Conservation (phyloP, 2,113 vertebrate species). For the Bambusicola thoracicus region DNA sequence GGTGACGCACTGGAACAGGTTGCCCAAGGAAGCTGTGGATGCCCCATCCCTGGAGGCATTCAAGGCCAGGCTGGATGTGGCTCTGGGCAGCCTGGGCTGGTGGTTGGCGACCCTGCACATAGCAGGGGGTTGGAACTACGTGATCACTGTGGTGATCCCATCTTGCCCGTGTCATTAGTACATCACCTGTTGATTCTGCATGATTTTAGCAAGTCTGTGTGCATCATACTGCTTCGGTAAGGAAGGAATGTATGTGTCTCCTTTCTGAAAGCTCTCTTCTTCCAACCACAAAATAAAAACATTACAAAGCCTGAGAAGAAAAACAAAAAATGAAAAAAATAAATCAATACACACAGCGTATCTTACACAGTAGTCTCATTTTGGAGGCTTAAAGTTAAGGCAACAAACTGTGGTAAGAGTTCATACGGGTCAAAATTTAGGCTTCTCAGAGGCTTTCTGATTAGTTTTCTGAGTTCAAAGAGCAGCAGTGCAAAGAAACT, state of each 20-base stretch:
- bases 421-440: rapidly evolving
- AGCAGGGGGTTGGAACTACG: no score
- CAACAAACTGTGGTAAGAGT: not conserved
- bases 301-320: conserved; percentile 86
- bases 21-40: no score
- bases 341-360: not conserved
- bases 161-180: not conserved
- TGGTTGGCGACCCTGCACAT: no score
- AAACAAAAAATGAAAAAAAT: not conserved
- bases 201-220: conserved; percentile 90
- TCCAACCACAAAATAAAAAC: conserved; percentile 94
- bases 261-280: conserved; percentile 93
- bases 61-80: no score
- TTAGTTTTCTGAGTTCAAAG: not conserved
- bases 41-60: no score
- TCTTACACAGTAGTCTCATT: not conserved
- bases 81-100: no score
- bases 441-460: not conserved
- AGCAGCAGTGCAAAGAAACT: not conserved
- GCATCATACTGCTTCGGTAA: conserved; percentile 92
- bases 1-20: no score
- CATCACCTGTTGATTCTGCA: conserved; percentile 90
- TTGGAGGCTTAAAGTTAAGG: not conserved
- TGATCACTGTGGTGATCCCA: not conserved
- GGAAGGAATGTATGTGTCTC: conserved; percentile 91